A percentile compares a stretch with the other conserved stretches of the same genome.
These are phyloP conservation scores for Lithophane semibrunnea DNA, from an alignment of 2,888 invertebrate genomes.

Conservation along the genomic window DNA sequence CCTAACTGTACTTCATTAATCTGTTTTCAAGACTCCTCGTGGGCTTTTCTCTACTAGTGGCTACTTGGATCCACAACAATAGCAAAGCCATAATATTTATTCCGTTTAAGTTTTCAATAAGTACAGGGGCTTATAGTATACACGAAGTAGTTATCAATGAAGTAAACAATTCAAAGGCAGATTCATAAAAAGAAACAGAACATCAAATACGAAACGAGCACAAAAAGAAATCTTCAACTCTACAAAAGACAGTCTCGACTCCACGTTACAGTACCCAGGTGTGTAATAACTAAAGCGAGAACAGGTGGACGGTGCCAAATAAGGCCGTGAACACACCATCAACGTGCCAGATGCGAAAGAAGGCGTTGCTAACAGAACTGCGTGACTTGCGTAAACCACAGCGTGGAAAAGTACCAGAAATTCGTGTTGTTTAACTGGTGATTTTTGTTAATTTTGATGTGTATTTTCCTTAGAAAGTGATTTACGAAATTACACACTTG, in stretches of 20 bases:
- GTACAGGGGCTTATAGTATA: no score
- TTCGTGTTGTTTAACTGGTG: conserved; percentile 12
- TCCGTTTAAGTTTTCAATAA: neutral
- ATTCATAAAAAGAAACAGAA: neutral
- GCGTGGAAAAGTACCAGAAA: conserved; percentile 52
- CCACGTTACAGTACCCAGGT: conserved; percentile 37
- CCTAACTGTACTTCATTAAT: neutral
- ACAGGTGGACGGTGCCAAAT: conserved; percentile 65
- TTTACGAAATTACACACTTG: conserved; percentile 2
- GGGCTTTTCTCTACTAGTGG: neutral
- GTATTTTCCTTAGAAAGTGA: conserved; percentile 15
- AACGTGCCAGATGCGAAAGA: conserved; percentile 53
- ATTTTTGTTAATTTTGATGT: conserved; percentile 19
- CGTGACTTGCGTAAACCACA: conserved; percentile 58
- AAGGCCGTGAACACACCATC: conserved; percentile 51
- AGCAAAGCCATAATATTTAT: neutral
- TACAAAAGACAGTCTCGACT: neutral
- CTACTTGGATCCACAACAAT: neutral
- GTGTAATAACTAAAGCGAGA: conserved; percentile 53
- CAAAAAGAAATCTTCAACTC: neutral
- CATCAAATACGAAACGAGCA: neutral
- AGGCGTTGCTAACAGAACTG: conserved; percentile 46
- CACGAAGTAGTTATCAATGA: neutral
- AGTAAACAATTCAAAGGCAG: neutral
- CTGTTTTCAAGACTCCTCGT: neutral